phyloP scores from a whole-genome alignment of 2,888 invertebrate genomes.

The Morpho helenor region DNA sequence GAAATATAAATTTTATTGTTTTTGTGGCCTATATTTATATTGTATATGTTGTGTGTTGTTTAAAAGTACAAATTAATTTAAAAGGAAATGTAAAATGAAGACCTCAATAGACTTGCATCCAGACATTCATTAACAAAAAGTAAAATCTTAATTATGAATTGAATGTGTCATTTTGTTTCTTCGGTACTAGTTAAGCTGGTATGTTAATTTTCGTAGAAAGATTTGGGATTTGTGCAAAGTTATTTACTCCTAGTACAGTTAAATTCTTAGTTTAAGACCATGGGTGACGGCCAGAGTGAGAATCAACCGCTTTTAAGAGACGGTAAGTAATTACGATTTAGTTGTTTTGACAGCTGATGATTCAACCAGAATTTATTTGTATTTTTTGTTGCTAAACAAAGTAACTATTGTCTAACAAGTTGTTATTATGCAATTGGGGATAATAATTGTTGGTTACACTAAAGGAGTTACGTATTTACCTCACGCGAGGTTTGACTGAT shows the following conservation, averaged over 20 bases:
- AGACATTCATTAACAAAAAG: no score
- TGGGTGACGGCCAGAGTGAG: constrained; percentile 84
- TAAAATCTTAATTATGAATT: no score
- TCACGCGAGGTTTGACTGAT: constrained; percentile 32
- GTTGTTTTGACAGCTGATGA: constrained; percentile 71
- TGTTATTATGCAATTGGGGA: constrained; percentile 47
- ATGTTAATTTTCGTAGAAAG: constrained; percentile 30
- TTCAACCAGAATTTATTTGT: constrained; percentile 54
- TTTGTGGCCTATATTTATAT: no score
- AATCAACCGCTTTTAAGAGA: constrained; percentile 79
- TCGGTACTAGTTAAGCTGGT: constrained; percentile 20
- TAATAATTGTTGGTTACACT: constrained; percentile 29
- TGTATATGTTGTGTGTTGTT: no score
- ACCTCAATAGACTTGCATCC: no score
- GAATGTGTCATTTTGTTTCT: constrained; percentile 7
- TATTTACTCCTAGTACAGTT: constrained; percentile 37
- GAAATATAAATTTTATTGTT: no score
- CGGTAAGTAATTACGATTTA: constrained; percentile 50
- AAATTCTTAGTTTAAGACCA: constrained; percentile 40
- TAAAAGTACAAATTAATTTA: no score
- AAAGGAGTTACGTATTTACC: constrained; percentile 40
- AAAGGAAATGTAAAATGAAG: no score
- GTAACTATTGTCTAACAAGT: constrained; percentile 28
- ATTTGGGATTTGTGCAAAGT: constrained; percentile 28
- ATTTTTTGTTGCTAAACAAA: constrained; percentile 68